These are phyloP conservation scores for Cyrtorhinus lividipennis DNA, from an alignment of 1,140 invertebrate genomes.

Conservation along the genomic window DNA sequence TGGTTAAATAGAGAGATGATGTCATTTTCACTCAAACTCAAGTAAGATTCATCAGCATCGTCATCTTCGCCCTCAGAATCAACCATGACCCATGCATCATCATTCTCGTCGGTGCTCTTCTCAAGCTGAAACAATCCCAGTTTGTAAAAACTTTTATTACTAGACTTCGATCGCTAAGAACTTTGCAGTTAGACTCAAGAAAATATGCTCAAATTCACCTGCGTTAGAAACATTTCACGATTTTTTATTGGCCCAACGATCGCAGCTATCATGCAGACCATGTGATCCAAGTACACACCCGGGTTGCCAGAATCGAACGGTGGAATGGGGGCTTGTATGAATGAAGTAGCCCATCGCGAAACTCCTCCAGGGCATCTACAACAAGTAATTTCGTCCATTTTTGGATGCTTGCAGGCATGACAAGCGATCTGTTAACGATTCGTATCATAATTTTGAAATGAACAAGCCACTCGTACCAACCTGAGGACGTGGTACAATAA, in stretches of 20 bases:
- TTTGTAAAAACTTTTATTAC: slow-evolving; percentile 4
- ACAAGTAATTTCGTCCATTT: no score
- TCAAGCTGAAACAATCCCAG: slow-evolving; percentile 13
- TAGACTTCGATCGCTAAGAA: no score
- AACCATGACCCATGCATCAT: slow-evolving; percentile 31
- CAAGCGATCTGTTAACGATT: no score
- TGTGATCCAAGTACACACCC: slow-evolving; percentile 51
- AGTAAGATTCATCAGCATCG: slow-evolving; percentile 31
- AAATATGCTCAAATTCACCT: slow-evolving; percentile 29
- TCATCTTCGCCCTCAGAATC: slow-evolving; percentile 73
- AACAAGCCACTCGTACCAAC: no score
- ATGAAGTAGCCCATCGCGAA: slow-evolving; percentile 49
- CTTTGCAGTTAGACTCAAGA: no score
- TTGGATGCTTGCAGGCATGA: no score
- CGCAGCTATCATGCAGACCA: slow-evolving; percentile 46
- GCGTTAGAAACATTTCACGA: slow-evolving; percentile 46
- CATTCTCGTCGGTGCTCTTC: slow-evolving; percentile 17
- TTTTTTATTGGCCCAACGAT: slow-evolving; percentile 48
- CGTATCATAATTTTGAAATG: no score
- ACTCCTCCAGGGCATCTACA: slow-evolving; percentile 56
- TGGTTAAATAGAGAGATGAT: slow-evolving; percentile 59
- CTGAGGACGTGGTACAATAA: slow-evolving; percentile 59
- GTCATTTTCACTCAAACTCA: slow-evolving; percentile 56
- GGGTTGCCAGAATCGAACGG: slow-evolving; percentile 33
- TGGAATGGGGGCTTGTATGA: slow-evolving; percentile 45